Evolutionary conservation across 2,888 invertebrate genomes (phyloP).

Genomic region (Alloplasta piceator): DNA sequence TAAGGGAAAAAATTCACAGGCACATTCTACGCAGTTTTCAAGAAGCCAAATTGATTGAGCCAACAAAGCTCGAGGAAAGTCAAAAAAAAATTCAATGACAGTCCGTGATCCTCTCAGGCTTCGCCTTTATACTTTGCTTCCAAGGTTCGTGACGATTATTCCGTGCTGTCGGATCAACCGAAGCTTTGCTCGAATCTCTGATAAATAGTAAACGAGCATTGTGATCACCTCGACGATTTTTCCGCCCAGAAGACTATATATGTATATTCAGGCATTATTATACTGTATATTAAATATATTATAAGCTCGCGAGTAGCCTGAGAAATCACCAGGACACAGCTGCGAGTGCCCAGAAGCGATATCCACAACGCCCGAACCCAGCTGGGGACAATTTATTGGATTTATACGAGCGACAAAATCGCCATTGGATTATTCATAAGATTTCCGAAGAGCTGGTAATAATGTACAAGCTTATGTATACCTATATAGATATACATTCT

Average conservation of each 20-base stretch:
- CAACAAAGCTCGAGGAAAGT: not conserved
- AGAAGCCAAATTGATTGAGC: too few relatives aligned
- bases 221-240: conserved; percentile 14
- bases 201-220: conserved; percentile 38
- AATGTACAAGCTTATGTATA: conserved; percentile 9
- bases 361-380: conserved; percentile 46
- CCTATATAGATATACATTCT: not conserved
- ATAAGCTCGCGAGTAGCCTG: conserved; percentile 38
- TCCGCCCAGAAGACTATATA: not conserved
- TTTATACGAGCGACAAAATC: conserved; percentile 43
- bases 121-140: not conserved
- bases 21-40: too few relatives aligned
- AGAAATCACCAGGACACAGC: conserved; percentile 61
- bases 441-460: conserved; percentile 41
- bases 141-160: conserved; percentile 7
- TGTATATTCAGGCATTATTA: not conserved
- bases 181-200: conserved; percentile 11
- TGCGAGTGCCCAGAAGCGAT: conserved; percentile 50
- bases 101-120: not conserved
- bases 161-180: conserved; percentile 1
- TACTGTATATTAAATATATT: conserved; percentile 19
- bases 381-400: conserved; percentile 48
- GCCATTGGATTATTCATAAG: conserved; percentile 56
- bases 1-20: too few relatives aligned
- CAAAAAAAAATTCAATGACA: not conserved